Percentiles rank a stretch among this genome's conserved stretches.
Conservation (phyloP, 2,888 invertebrate genomes). For the Xestia ashworthii region DNA sequence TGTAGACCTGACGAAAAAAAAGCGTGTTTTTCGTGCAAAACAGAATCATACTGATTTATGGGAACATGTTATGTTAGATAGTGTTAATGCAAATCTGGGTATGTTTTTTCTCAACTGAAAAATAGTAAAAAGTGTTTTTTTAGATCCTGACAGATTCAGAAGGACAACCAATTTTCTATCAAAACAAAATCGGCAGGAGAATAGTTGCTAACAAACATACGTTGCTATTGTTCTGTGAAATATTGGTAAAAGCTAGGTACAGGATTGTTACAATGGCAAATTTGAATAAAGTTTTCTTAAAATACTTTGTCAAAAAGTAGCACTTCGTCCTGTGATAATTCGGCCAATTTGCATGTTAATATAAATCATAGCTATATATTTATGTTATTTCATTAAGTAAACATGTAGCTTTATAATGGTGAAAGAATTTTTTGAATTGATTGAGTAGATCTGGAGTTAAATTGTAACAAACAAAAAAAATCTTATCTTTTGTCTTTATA, state of each 20-base stretch:
- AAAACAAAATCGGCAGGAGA: not conserved
- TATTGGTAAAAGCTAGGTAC: not conserved
- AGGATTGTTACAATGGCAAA: not conserved
- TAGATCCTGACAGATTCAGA: not conserved
- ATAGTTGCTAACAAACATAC: not conserved
- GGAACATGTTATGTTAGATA: not conserved
- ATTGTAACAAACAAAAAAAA: no score
- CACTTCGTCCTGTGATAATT: no score
- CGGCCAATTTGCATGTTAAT: no score
- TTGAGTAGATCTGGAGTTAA: no score
- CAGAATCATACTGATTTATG: not conserved
- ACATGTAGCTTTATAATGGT: no score
- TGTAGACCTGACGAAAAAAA: fast-evolving
- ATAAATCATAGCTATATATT: no score
- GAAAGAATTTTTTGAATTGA: no score
- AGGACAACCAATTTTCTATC: not conserved
- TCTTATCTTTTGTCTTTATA: no score
- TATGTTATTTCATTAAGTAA: no score
- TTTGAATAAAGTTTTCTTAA: not conserved
- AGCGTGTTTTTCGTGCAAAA: no score
- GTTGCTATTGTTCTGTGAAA: not conserved
- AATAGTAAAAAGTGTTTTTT: not conserved
- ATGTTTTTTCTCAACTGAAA: not conserved
- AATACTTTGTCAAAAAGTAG: not conserved
- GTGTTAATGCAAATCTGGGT: not conserved